Evolutionary conservation across 23 tunicate genomes (phyloP).

Genomic region (Trididemnum clinides): DNA sequence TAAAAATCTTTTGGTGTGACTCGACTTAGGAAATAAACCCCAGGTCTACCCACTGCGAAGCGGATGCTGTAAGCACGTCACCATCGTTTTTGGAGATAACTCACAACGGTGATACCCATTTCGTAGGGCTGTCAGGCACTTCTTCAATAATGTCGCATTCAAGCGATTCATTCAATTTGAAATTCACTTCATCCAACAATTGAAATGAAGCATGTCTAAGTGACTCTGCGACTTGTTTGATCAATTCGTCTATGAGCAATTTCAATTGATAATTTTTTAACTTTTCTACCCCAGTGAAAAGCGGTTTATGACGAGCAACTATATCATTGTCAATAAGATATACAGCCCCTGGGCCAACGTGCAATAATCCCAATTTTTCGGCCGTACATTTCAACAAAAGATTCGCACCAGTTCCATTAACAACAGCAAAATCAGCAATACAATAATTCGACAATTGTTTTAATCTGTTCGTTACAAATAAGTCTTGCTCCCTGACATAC

Average conservation of each 20-base stretch:
- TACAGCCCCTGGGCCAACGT: background rate
- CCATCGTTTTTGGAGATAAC: too few species aligned
- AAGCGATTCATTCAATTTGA: constrained; percentile 23
- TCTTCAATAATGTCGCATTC: too few species aligned
- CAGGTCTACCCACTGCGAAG: too few species aligned
- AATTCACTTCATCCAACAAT: constrained; percentile 23
- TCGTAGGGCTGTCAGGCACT: too few species aligned
- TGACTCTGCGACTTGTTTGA: constrained; percentile 14
- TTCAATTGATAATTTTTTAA: background rate
- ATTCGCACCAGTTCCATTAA: background rate
- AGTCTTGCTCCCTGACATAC: too few species aligned
- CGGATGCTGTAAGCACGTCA: too few species aligned
- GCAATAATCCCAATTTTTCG: background rate
- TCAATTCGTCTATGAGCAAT: constrained; percentile 9
- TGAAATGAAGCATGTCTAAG: constrained; percentile 13
- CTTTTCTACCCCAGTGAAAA: background rate
- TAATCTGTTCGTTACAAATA: too few species aligned
- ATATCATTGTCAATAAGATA: background rate
- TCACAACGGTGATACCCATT: too few species aligned
- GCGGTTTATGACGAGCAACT: background rate
- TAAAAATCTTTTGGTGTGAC: too few species aligned
- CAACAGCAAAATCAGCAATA: constrained; percentile 23
- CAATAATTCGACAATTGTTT: too few species aligned
- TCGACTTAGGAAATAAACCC: too few species aligned
- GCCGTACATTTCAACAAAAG: background rate